phyloP scores from a whole-genome alignment of 2,113 vertebrate species.

The Cyanoliseus patagonus region DNA sequence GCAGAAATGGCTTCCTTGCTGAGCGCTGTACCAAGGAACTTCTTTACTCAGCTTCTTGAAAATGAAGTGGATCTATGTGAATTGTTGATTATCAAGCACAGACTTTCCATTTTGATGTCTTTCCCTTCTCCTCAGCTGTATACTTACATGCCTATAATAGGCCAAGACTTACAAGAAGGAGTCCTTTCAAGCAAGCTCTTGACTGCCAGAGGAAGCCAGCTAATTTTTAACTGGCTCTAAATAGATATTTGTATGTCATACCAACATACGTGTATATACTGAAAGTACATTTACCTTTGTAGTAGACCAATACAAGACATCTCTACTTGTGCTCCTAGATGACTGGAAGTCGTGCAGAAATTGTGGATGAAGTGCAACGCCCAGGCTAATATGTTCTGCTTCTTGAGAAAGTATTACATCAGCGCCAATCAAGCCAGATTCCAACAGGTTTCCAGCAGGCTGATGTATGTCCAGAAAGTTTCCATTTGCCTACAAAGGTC shows the following conservation, averaged over 20 bases:
- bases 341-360: background rate
- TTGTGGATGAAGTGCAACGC: background rate
- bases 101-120: background rate
- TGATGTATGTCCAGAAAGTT: background rate
- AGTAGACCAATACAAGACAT: background rate
- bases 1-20: background rate
- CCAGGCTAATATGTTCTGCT: background rate
- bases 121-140: background rate
- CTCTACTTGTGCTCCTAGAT: background rate
- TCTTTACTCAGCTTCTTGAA: background rate
- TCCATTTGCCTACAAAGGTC: background rate
- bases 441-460: background rate
- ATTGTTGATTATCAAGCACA: rapidly evolving
- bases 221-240: background rate
- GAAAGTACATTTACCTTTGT: background rate
- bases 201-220: background rate
- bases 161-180: background rate
- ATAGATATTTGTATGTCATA: rapidly evolving
- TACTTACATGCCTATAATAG: background rate
- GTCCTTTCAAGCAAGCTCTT: background rate
- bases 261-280: rapidly evolving
- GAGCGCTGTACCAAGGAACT: rapidly evolving
- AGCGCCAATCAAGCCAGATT: background rate
- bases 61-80: rapidly evolving
- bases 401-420: background rate